Base-by-base conservation (phyloP, 2,113 vertebrate genomes). In the Phrynosoma blainvillii region DNA sequence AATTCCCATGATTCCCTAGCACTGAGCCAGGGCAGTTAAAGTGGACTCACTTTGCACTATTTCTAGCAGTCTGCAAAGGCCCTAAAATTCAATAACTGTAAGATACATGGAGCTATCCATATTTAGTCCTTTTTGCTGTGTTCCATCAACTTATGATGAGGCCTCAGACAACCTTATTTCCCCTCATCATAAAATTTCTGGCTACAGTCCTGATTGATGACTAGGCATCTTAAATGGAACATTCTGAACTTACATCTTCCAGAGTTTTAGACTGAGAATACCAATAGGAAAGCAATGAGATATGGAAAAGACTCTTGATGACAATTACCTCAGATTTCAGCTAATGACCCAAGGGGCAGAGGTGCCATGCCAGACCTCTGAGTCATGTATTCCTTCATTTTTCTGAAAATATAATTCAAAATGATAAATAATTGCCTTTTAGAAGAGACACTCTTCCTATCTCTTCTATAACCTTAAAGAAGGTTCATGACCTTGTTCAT, bases 381-480 rank as follows among this genome's bases (percentile, higher is more conserved):
- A 92, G 32, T 2, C 92, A 82, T 86, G 89, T 90, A 91, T 84
- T 93, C 0, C 77, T 84, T 88, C 42, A n/a, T n/a, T 40, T 91
- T 91, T 94, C 91, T 89, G 18, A 27, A 88, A 87, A 87, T 9
- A 87, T 9, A 91, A 56, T 92, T 93, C 89, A 87, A 79, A 91
- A 89, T 92, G 14, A 71, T 91, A 65, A 88, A 68, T 87, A 85
- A 54, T 66, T 66, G 40, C 70, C 65, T 85, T 65, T 40, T 86
- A 84, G 85, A 87, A 88, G 74, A 86, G 12, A 27, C 88, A 73
- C 87, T 92, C 79, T 90, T 73, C 52, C 66, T 92, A 52, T 79
- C 82, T 90, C 11, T 74, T 91, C 85, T 94, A 89, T 93, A 95
- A 93, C 90, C 27, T 87, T 92, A 32, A 79, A 90, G 88, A 81